Conservation (phyloP, 2,888 invertebrate genomes). For the Mimumesa dahlbomi region DNA sequence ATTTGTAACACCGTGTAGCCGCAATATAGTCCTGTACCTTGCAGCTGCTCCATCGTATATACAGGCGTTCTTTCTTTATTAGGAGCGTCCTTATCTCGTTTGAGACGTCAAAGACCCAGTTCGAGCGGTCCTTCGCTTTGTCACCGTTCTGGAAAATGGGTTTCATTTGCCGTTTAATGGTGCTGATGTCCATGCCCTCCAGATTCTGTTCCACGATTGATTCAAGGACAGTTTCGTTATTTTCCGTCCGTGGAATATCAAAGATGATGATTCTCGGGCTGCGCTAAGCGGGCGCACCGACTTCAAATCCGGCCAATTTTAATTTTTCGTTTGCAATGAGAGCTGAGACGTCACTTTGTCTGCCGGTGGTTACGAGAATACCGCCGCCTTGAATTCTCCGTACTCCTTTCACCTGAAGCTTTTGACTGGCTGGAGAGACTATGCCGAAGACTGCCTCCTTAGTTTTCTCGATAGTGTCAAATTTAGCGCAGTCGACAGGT, state of each 20-base stretch:
- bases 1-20: slow-evolving; percentile 18
- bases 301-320: slow-evolving; percentile 7
- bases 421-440: slow-evolving; percentile 7
- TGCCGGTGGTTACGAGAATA: slow-evolving; percentile 17
- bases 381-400: slow-evolving; percentile 23
- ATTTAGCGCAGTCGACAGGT: neutral
- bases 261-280: slow-evolving; percentile 7
- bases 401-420: slow-evolving; percentile 12
- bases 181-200: neutral
- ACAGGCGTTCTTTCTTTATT: neutral
- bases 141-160: slow-evolving; percentile 11
- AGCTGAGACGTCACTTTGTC: slow-evolving; percentile 7
- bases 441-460: neutral
- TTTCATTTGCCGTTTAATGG: neutral
- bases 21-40: neutral
- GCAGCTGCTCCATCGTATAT: slow-evolving; percentile 19
- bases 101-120: slow-evolving; percentile 1
- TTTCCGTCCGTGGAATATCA: neutral
- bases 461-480: slow-evolving; percentile 14
- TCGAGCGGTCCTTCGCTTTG: neutral
- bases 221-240: neutral
- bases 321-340: slow-evolving; percentile 9
- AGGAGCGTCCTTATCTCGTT: neutral
- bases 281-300: slow-evolving; percentile 7
- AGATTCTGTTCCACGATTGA: slow-evolving; percentile 5